These are phyloP conservation scores for Anas platyrhynchos DNA, from an alignment of 2,113 vertebrate genomes.

Conservation along the genomic window DNA sequence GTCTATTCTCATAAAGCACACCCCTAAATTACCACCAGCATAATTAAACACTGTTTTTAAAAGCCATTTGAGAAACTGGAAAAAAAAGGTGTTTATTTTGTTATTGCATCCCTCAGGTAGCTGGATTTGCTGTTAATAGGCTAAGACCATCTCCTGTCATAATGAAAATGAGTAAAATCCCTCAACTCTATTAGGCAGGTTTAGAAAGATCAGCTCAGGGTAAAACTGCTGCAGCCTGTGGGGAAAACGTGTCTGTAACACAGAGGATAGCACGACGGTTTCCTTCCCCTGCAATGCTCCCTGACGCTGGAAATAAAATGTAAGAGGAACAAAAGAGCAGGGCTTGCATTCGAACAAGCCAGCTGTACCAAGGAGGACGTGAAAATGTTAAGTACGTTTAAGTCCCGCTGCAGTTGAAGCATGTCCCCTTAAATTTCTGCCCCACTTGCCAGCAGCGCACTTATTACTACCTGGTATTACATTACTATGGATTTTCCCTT, in stretches of 20 bases:
- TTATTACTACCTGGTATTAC: no score
- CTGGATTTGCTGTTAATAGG: neutral
- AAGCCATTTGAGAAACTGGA: neutral
- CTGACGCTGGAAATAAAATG: neutral
- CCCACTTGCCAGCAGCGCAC: neutral
- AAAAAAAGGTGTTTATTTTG: neutral
- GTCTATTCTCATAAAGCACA: neutral
- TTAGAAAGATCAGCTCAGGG: neutral
- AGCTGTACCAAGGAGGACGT: fast-evolving
- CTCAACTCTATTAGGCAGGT: neutral
- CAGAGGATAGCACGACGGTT: fast-evolving
- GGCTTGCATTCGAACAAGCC: neutral
- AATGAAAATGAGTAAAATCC: neutral
- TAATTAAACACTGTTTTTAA: neutral
- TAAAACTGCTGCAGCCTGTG: neutral
- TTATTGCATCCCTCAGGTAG: neutral
- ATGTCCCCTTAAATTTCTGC: neutral
- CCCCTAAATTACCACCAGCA: neutral
- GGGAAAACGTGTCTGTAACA: neutral
- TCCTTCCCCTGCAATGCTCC: neutral
- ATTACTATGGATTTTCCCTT: neutral
- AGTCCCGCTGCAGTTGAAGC: neutral
- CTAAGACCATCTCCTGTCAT: neutral
- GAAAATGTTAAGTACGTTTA: fast-evolving
- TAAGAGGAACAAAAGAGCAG: neutral